These are phyloP conservation scores for Hartigia nigra DNA, from an alignment of 2,888 invertebrate species.

Conservation along the genomic window DNA sequence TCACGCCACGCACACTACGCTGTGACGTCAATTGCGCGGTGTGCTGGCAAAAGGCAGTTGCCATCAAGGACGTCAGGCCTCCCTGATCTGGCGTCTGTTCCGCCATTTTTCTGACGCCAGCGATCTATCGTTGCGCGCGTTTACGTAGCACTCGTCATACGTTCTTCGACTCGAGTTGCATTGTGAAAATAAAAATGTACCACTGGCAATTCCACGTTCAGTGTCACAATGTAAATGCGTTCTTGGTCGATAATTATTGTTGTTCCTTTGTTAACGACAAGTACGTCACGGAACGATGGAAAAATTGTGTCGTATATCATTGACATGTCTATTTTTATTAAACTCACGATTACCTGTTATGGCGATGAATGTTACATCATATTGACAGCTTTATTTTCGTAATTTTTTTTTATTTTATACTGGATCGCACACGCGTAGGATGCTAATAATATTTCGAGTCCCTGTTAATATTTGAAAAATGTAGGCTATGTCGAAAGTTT, in stretches of 20 bases:
- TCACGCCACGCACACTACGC: conserved; percentile 24
- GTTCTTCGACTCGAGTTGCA: background rate
- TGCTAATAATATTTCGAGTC: background rate
- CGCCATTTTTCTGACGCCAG: conserved; percentile 22
- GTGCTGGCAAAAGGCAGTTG: conserved; percentile 41
- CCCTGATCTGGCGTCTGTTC: conserved; percentile 25
- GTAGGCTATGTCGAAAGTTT: background rate
- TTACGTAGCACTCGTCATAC: background rate
- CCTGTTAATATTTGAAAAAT: background rate
- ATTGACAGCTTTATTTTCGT: background rate
- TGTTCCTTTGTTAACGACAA: background rate
- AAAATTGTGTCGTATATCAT: background rate
- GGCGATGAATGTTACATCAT: background rate
- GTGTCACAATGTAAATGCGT: background rate
- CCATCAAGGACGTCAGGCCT: conserved; percentile 39
- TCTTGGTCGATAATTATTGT: background rate
- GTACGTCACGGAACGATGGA: background rate
- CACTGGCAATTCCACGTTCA: background rate
- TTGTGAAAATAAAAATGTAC: too few relatives aligned
- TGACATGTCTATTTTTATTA: background rate
- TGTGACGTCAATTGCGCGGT: conserved; percentile 44
- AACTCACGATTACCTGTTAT: background rate
- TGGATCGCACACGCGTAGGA: background rate
- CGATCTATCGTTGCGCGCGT: background rate
- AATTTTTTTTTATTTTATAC: background rate